These are phyloP conservation scores for Microcebus tavaratra DNA, from an alignment of 2,113 vertebrate genomes.

Conservation along the genomic window DNA sequence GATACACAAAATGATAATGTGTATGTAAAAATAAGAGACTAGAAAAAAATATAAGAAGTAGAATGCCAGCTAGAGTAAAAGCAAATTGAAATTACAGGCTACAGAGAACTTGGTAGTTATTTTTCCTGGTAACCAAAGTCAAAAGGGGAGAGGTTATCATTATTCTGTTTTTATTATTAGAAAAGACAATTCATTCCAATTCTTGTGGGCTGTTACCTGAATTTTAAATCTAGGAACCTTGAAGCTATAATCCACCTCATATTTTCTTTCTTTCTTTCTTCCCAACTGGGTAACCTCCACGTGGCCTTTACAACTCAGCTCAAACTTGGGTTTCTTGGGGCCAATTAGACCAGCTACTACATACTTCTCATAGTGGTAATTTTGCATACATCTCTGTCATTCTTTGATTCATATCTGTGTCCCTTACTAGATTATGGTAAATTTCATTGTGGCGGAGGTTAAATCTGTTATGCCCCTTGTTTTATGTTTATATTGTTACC, in stretches of 20 bases:
- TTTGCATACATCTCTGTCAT: not conserved
- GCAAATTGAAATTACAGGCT: not conserved
- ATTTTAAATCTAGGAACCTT: not conserved
- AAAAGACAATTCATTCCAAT: not conserved
- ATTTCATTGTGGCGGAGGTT: not conserved
- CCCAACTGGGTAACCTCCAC: not conserved
- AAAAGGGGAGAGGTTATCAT: not conserved
- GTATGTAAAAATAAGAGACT: too few relatives aligned
- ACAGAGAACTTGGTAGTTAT: not conserved
- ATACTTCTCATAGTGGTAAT: not conserved
- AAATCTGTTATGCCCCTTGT: not conserved
- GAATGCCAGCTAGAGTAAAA: not conserved
- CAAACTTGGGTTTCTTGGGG: not conserved
- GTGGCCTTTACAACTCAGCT: not conserved
- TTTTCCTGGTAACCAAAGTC: not conserved
- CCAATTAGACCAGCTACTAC: not conserved
- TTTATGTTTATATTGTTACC: not conserved
- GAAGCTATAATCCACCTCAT: not conserved
- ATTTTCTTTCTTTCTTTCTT: not conserved
- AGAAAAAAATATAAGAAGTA: not conserved
- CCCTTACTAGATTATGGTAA: not conserved
- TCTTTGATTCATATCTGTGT: not conserved
- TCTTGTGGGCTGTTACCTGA: not conserved
- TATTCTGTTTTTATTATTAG: not conserved
- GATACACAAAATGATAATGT: not conserved